Evolutionary conservation across 2,113 vertebrate species (phyloP), one percentile per base, ranked within the genome.

Genomic region (Tragelaphus imberbis): DNA sequence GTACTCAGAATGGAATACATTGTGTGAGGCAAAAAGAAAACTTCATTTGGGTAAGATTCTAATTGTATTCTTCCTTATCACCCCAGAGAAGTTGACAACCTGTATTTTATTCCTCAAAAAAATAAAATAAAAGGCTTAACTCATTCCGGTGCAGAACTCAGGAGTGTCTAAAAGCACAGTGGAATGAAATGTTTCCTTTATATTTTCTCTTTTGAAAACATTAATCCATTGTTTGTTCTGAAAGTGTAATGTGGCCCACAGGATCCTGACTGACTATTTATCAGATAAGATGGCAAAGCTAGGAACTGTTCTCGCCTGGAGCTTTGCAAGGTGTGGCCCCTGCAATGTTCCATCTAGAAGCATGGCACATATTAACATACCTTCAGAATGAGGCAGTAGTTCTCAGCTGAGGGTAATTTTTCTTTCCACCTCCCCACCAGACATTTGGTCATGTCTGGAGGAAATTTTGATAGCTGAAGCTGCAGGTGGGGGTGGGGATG

Each of bases 101-200:
- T 80, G 5, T 36, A 75, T 96, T 98, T 98, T 98, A 84, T 47
- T 93, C 25, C 91, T 97, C 97, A 97, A 82, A 95, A 95, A 96
- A 95, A 55, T 71, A 93, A 93, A 87, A 11, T 19, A 75, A 68
- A 94, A 91, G 95, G 61, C 95, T 98, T 96, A 90, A 63, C 84
- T 94, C 53, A 28, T 59, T 65, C 84, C 56, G 36, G 91, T 89
- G 53, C 27, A 91, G 93, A 98, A 95, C 23, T 90, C 77, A 89
- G 96, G 96, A 94, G n/a, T 65, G 40, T 89, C 85, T 92, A 71
- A 77, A n/a, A 51, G 36, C 92, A 51, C 14, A 80, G 36, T 56
- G 55, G 36, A 87, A 59, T 71, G n/a, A 88, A 84, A 77, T 53
- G 28, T 36, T 84, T 93, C 61, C n/a, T 95, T 88, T 91, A 49